Conservation (phyloP, 2,888 invertebrate species). For the Desoria tigrina region DNA sequence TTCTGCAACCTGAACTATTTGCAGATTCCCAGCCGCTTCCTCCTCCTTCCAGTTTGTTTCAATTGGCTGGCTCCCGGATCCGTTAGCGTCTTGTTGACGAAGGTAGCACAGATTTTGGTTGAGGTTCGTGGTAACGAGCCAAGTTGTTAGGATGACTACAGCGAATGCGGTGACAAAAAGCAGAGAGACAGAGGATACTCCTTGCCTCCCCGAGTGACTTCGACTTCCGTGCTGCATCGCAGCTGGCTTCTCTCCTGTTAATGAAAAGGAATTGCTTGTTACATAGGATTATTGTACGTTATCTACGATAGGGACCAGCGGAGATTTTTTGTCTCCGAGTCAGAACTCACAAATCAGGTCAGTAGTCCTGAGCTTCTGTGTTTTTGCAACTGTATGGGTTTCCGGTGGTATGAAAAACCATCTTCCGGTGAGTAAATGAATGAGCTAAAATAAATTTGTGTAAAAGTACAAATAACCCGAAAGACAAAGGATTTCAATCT, state of each 20-base stretch:
- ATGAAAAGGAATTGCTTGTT: conserved; percentile 29
- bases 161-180: conserved; percentile 45
- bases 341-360: too few species aligned
- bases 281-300: too few species aligned
- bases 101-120: conserved; percentile 26
- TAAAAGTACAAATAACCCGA: too few species aligned
- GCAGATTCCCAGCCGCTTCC: background rate
- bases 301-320: too few species aligned
- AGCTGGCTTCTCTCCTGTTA: conserved; percentile 54
- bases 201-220: conserved; percentile 42
- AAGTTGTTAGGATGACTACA: conserved; percentile 46
- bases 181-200: conserved; percentile 38
- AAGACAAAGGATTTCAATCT: too few species aligned
- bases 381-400: too few species aligned
- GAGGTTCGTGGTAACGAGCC: conserved; percentile 45
- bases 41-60: background rate
- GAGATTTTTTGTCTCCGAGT: too few species aligned
- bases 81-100: background rate
- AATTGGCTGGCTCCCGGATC: background rate
- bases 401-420: too few species aligned
- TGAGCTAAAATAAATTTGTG: too few species aligned
- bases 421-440: too few species aligned
- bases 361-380: too few species aligned
- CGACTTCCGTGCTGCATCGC: conserved; percentile 54
- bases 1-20: conserved; percentile 14